Base-by-base conservation (phyloP, 2,797 vertebrate species). In the Gouania willdenowi region DNA sequence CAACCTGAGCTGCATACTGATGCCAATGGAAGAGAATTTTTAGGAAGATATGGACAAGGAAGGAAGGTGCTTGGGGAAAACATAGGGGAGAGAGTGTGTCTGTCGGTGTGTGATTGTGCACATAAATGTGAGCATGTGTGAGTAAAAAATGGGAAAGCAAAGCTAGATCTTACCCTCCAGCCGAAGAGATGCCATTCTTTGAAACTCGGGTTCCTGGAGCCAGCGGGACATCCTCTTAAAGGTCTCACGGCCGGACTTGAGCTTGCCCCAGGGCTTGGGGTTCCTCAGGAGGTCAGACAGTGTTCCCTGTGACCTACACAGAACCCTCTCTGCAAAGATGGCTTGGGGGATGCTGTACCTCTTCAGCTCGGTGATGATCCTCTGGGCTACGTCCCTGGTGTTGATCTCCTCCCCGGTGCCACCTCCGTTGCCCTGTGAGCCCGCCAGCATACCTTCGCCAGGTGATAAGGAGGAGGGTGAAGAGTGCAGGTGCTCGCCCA, bases 301-400 rank as follows among this genome's bases (percentile, higher is more conserved):
- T 1, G 91, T 92, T 48, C 91, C 91, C 76, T 92, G 91, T 30
- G 91, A 92, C 62, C 91, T 67, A 53, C 90, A 91, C 56, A 92
- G 82, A 37, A 92, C 90, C 69, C 90, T 76, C 77, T 91, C 89
- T 0, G 91, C 91, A 4, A 92, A 92, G 76, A 92, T 90, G 57
- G 91, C 91, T 75, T 92, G 91, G 2, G 91, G 91, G 77, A 92
- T 92, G 87, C 91, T 91, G 86, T 91, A 91, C 28, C 89, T 66
- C 78, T 92, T 92, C 51, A 92, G 83, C 80, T 92, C 91, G 0
- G 85, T 90, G 77, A 92, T 91, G 79, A 92, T 91, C 75, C 88
- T 79, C 81, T 91, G 89, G 68, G 91, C 91, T 74, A 92, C 89
- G 8, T 92, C 91, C 65, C 88, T 75, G 73, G 91, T 92, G 84